Base-by-base conservation (phyloP, 2,888 invertebrate species). In the Rosalia funebris region DNA sequence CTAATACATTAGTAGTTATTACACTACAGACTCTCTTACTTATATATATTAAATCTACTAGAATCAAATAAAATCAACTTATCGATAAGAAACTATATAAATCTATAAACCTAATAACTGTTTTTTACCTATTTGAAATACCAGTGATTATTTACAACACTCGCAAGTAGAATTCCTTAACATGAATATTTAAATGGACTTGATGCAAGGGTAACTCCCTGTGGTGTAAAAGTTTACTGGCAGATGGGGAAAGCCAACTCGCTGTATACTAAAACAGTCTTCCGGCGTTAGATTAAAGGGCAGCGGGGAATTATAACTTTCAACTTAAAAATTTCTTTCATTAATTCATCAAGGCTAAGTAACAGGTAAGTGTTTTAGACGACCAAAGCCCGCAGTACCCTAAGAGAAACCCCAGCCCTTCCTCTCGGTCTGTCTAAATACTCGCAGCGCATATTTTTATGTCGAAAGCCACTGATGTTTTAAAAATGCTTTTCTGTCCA, bases 101-200 rank as follows among this genome's bases (percentile, higher is more conserved):
- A n/a, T n/a, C n/a, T n/a, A n/a, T n/a, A n/a, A n/a, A n/a, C n/a
- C n/a, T n/a, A n/a, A n/a, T n/a, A n/a, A n/a, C n/a, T n/a, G n/a
- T n/a, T n/a, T n/a, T n/a, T n/a, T n/a, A n/a, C n/a, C n/a, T n/a
- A n/a, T n/a, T n/a, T n/a, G n/a, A n/a, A n/a, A n/a, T n/a, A n/a
- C n/a, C n/a, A n/a, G n/a, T n/a, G n/a, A n/a, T n/a, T 71, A 75
- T 71, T 74, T 72, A 71, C 65, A 60, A 53, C 63, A 53, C 67
- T 65, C 65, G 62, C 71, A 69, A 70, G 68, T 64, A 64, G 71
- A 70, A 73, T 72, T 71, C 71, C 70, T 71, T 65, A 68, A 62
- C 69, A 67, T 75, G 72, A 76, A 75, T 75, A 75, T 73, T 75
- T 75, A 62, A 73, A 64, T 60, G 34, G 67, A 62, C 57, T 61